These are phyloP conservation scores for Lytechinus pictus DNA, from an alignment of 35 echinoderm and acorn worm species.

Conservation along the genomic window DNA sequence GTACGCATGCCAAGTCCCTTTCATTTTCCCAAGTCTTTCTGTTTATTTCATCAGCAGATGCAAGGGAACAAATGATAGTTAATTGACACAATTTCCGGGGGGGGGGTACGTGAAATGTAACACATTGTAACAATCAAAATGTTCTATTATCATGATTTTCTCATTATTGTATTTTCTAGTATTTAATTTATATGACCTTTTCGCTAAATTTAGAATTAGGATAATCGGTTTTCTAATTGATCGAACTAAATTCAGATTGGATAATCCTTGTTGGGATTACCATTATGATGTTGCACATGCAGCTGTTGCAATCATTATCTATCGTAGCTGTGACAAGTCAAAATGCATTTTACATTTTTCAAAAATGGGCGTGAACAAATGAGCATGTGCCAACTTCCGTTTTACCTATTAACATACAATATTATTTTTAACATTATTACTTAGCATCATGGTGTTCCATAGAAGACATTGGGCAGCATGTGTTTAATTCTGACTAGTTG, in stretches of 20 bases:
- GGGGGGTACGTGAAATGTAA: neutral
- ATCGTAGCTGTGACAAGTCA: too few relatives aligned
- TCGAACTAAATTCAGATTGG: neutral
- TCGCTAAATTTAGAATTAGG: neutral
- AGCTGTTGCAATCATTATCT: neutral
- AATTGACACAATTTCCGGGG: neutral
- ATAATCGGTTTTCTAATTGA: neutral
- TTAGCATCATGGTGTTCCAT: neutral
- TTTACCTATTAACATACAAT: neutral
- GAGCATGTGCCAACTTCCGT: neutral
- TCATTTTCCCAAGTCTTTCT: too few relatives aligned
- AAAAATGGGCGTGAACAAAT: neutral
- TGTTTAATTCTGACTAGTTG: too few relatives aligned
- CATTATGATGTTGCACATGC: neutral
- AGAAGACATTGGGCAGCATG: too few relatives aligned
- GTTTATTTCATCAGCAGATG: too few relatives aligned
- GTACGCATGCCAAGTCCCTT: too few relatives aligned
- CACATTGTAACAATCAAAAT: neutral
- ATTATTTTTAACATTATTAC: neutral
- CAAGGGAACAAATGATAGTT: too few relatives aligned
- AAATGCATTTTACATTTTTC: neutral
- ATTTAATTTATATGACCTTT: neutral
- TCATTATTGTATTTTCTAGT: neutral
- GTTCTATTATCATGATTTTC: neutral
- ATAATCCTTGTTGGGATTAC: neutral